Percentiles rank a stretch among this genome's conserved stretches.
Evolutionary conservation across 2,113 vertebrate genomes (phyloP).

Genomic region (Petrocephalus microphthalmus): DNA sequence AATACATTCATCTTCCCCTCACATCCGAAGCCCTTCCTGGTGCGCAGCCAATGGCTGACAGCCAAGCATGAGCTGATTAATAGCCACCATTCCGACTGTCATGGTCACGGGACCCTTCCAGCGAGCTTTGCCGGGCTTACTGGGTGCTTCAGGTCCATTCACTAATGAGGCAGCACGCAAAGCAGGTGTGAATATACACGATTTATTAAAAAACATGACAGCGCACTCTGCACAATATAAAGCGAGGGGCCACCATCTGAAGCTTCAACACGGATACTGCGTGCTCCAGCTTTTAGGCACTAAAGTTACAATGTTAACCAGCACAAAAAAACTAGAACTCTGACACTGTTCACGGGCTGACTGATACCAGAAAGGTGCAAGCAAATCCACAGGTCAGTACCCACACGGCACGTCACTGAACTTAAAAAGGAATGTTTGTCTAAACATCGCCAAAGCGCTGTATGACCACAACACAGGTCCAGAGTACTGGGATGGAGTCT

Average conservation of each 20-base stretch:
- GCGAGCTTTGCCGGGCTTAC: not conserved
- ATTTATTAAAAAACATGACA: constrained; percentile 13
- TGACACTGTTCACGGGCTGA: constrained; percentile 3
- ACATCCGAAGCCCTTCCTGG: not conserved
- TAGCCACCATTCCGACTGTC: not conserved
- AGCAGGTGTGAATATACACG: constrained; percentile 4
- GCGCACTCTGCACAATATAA: constrained; percentile 17
- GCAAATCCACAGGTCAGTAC: not conserved
- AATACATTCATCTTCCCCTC: not conserved
- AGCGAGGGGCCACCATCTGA: not conserved
- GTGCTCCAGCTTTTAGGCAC: not conserved
- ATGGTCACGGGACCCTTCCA: not conserved
- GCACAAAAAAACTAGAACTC: not conserved
- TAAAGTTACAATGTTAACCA: not conserved
- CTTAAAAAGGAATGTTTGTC: not conserved
- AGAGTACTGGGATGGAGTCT: not conserved
- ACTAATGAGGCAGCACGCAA: not conserved
- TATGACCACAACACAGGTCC: not conserved
- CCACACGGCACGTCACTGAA: not conserved
- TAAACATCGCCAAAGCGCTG: not conserved
- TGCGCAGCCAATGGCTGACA: not conserved
- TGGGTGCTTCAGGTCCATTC: not conserved
- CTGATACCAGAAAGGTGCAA: not conserved
- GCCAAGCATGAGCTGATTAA: not conserved
- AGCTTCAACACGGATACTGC: not conserved